Evolutionary conservation across 2,888 invertebrate species (phyloP), one percentile per base, ranked within the genome.

Genomic region (Synergus laeviventris): DNA sequence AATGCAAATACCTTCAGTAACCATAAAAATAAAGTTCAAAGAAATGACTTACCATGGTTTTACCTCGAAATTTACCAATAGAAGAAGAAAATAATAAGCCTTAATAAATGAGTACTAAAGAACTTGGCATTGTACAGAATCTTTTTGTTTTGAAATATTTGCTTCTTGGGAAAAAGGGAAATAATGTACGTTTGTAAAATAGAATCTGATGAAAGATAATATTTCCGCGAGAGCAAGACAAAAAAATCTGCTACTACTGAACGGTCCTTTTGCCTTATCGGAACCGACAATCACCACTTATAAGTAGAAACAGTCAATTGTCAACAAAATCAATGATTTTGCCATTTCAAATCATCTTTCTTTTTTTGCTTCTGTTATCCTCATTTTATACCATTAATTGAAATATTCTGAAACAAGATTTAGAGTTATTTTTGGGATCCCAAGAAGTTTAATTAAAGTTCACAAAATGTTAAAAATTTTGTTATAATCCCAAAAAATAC

Each of bases 251-350:
- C 7, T 49, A 49, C n/a, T 49, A 49, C 49, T 49, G 49, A n/a
- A n/a, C 49, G n/a, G 9, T 36, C 36, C 31, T 61, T 61, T 61
- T n/a, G n/a, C 36, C 16, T 38, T 61, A 61, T 61, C 61, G 9
- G 36, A 18, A 36, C n/a, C 11, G 16, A 14, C n/a, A n/a, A 38
- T 61, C 36, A 38, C 61, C n/a, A 61, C 36, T 61, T n/a, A 38
- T 11, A 61, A 36, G 61, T 36, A 36, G 61, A 61, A 61, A 61
- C 61, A 31, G 36, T 7, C 60, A 31, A 8, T 14, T 60, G 18
- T 1, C 61, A 61, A 31, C 8, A 36, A 60, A 31, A 61, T n/a
- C 2, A 16, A 61, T 61, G 36, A 61, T 61, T 61, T 61, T 36
- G 36, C 36, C 36, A 61, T 61, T n/a, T 61, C 5, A 31, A n/a